Evolutionary conservation across 2,888 invertebrate species (phyloP), one percentile per base, ranked within the genome.

Genomic region (Bruchidius siliquastri): DNA sequence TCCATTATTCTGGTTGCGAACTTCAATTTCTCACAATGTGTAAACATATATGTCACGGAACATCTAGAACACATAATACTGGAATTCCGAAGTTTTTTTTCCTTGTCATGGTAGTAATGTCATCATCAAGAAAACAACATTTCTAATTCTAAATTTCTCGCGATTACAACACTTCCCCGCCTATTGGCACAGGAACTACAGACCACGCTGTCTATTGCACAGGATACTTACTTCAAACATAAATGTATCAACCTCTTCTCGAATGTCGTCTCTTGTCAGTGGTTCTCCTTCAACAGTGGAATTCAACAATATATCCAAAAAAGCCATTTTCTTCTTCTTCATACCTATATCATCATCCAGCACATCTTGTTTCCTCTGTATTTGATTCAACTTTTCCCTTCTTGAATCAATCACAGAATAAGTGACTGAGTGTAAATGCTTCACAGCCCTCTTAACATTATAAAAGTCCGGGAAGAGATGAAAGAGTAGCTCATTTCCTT

Each of bases 201-300:
- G 26, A 26, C n/a, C n/a, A n/a, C n/a, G n/a, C 26, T 26, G 26
- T 26, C 3, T 26, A 26, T 26, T 8, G 13, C 18, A 49, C 0
- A 21, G 1, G 4, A 68, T 68, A 13, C 68, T 22, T 21, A 91
- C 91, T 84, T 90, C 92, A 84, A 93, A 93, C 90, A 93, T 91
- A 79, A 93, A 92, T 0, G 93, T 93, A 78, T 93, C 91, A 0
- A 93, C 92, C 86, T 93, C 92, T 82, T 92, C 91, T 73, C 91
- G 87, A 69, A 93, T 89, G 75, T 90, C 89, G 32, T 89, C 83
- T 76, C 90, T 89, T 10, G 88, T 88, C 69, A 93, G 84, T 13
- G 49, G 49, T 49, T 49, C 1, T 13, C 49, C 49, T 77, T 91
- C 89, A 20, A 90, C 87, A 79, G 89, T 89, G 1, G 75, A 72